Base-by-base conservation (phyloP, 2,888 invertebrate genomes). In the Drosophila kuntzei region DNA sequence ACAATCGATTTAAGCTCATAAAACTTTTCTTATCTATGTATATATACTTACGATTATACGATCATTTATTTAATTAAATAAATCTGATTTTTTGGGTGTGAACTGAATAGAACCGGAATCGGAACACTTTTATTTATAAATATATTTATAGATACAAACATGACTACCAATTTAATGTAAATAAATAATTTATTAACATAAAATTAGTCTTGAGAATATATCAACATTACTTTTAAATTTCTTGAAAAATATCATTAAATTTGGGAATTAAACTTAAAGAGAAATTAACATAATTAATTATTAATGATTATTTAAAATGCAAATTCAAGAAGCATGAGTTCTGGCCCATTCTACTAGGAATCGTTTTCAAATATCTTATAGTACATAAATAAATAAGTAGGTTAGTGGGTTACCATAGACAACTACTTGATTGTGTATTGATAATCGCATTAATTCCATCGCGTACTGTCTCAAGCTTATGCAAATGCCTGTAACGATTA, bases 401-500 rank as follows among this genome's bases (percentile, higher is more conserved):
- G 53, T 32, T 54, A 53, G 29, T 41, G 18, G 25, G 53, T 53
- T 41, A n/a, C n/a, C 29, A 53, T 18, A 51, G 18, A 27, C 18
- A 7, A 11, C 12, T 18, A 41, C 29, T 29, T 5, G 5, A 3
- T 53, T 29, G 27, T 11, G 41, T 32, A 16, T 3, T 29, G 29
- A 22, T 32, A 54, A 41, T 41, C 41, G 18, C 53, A 32, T 54
- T 37, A 46, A 46, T 36, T 44, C 29, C 41, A 55, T 54, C 57
- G 53, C 65, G 49, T 34, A 25, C 39, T 47, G 20, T 22, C 14
- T 47, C 58, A 59, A 43, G 59, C 59, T 59, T 50, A 53, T 53
- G 60, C 60, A 53, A 60, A 61, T 61, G 29, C 9, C 41, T 49
- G 16, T 44, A 12, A 11, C 34, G 2, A 14, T 60, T 46, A 46